Base-by-base conservation (phyloP, 2,888 invertebrate genomes). In the Leucozona laternaria region DNA sequence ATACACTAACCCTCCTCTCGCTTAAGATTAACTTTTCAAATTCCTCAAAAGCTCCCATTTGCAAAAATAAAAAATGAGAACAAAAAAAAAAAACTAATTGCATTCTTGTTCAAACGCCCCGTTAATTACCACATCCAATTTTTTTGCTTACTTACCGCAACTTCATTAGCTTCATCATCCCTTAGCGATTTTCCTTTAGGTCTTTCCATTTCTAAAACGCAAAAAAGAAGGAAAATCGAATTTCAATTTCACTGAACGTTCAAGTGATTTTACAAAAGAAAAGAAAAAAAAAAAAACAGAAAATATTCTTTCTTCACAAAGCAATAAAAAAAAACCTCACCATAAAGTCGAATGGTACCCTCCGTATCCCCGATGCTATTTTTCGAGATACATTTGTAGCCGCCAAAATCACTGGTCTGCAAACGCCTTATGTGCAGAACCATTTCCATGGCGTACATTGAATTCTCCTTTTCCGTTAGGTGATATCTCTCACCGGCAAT, bases 331-430 rank as follows among this genome's bases (percentile, higher is more conserved):
- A 93, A 50, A 53, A 15, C 20, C 96, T 95, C 93, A 97, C 97
- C 97, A 92, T 97, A 97, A 88, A 97, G 94, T 89, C 97, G 95
- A 90, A 97, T 97, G 91, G 96, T 97, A 81, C 97, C 97, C 92
- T 97, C 97, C 15, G 97, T 97, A 90, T 97, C 97, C 0, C 97
- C 98, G 90, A 98, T 97, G 86, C 97, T 97, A 93, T 98, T 98
- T 93, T 97, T 97, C 70, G 97, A 97, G 90, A 97, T 97, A 93
- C 97, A 98, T 91, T 97, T 97, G 94, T 97, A 97, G 66, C 97
- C 97, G 17, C 97, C 97, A 89, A 97, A 94, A 92, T 97, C 97
- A 80, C 94, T 94, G 88, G 95, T 94, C 90, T 96, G 96, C 83
- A 97, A 94, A 89, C 95, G 95, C 76, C 95, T 94, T 60, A 98